Percentiles rank a stretch among this genome's conserved stretches.
Conservation (phyloP, 2,113 vertebrate species). For the Oreochromis tanganicae region DNA sequence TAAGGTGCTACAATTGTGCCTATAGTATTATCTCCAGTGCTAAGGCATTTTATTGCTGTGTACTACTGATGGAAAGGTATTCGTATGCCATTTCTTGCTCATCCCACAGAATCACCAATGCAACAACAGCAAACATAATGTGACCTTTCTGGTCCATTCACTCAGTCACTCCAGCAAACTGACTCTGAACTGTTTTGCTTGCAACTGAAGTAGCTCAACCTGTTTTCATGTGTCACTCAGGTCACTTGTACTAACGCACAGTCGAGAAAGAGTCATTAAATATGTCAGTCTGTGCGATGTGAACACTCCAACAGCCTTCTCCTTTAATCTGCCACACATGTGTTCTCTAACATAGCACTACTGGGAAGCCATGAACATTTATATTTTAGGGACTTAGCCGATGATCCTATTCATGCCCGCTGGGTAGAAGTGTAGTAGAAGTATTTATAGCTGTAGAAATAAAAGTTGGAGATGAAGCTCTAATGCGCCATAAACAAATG, state of each 20-base stretch:
- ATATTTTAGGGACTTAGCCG: neutral
- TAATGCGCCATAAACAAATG: neutral
- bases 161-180: neutral
- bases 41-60: neutral
- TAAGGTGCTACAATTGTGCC: neutral
- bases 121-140: neutral
- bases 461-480: neutral
- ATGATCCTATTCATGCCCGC: neutral
- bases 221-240: constrained; percentile 1
- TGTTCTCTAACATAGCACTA: neutral
- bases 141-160: neutral
- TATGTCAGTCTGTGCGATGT: neutral
- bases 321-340: neutral
- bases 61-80: neutral
- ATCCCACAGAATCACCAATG: neutral
- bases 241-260: neutral
- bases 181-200: neutral
- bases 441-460: neutral
- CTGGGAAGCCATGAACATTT: neutral
- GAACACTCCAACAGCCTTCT: neutral
- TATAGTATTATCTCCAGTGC: neutral
- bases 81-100: neutral
- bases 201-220: constrained; percentile 22
- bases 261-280: neutral
- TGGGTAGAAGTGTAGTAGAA: neutral